A percentile compares a stretch with the other conserved stretches of the same genome.
Conservation (phyloP, 2,888 invertebrate genomes). For the Lottia scabra region DNA sequence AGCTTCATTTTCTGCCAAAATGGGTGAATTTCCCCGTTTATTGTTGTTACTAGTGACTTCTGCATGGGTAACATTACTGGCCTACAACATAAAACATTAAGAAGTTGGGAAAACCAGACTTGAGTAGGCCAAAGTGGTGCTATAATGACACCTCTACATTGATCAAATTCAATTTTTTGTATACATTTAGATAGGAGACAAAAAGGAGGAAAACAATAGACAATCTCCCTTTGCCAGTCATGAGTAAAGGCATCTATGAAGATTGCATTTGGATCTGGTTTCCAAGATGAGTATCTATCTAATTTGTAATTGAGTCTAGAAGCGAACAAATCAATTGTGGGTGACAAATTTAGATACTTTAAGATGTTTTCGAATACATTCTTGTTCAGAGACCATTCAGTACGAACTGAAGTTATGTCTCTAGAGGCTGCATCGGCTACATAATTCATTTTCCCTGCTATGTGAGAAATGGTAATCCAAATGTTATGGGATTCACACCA, state of each 20-base stretch:
- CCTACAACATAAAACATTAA: conserved; percentile 6
- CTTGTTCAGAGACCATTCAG: not conserved
- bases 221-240: conserved; percentile 1
- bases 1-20: conserved; percentile 21
- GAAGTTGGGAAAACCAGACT: conserved; percentile 26
- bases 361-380: not conserved
- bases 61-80: conserved; percentile 15
- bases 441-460: not conserved
- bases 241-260: conserved; percentile 10
- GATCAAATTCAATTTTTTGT: conserved; percentile 24
- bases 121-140: conserved; percentile 34
- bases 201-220: conserved; percentile 36
- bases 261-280: not conserved
- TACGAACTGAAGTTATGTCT: not conserved
- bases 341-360: not conserved
- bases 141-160: conserved; percentile 17
- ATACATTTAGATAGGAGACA: conserved; percentile 25
- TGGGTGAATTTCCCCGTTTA: conserved; percentile 6
- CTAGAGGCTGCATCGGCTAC: not conserved
- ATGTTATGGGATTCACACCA: not conserved
- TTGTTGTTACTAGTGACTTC: conserved; percentile 5
- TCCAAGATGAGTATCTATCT: not conserved
- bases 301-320: not conserved
- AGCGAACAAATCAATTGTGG: not conserved
- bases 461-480: not conserved